Base-by-base conservation (phyloP, 2,888 invertebrate species). In the Amiota mariae region DNA sequence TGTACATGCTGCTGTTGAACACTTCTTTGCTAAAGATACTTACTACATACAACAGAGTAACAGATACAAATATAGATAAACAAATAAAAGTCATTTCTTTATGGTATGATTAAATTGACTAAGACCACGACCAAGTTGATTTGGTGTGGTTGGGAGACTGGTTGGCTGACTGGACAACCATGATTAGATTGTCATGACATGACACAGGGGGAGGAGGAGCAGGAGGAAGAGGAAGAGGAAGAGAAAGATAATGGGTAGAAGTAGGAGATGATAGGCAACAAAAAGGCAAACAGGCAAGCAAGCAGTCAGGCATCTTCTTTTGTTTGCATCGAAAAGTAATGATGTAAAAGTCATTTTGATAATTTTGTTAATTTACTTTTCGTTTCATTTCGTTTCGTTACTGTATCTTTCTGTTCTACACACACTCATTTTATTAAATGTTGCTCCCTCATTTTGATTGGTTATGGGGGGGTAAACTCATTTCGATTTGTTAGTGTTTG, bases 261-360 rank as follows among this genome's bases (percentile, higher is more conserved):
- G 36, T 36, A 36, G 36, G 36, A 36, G 36, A 36, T 36, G 54
- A n/a, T n/a, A 54, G 54, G 54, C 54, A 54, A n/a, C 24, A 3
- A 24, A 24, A 24, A 24, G 24, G 24, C 24, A 3, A 24, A 24
- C 1, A 24, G 24, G 24, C 24, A 24, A 24, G 24, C 24, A 2
- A 20, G 36, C 46, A 11, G 63, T 9, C 36, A 36, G 63, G 47
- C 48, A 49, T 46, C 48, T 54, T 13, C 8, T 54, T 13, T 13
- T 54, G 54, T 13, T 54, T 13, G n/a, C 54, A 15, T 46, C 13
- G n/a, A 12, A 49, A 48, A 68, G 51, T 54, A 68, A 68, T 68
- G 51, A 68, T 68, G 67, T 51, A 51, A 51, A 68, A 68, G 67
- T 68, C 67, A 68, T 68, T 54, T 51, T 13, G 67, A 51, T 54